Evolutionary conservation across 2,797 vertebrate species (phyloP), one percentile per base, ranked within the genome.

Genomic region (Ctenosaura bakeri): DNA sequence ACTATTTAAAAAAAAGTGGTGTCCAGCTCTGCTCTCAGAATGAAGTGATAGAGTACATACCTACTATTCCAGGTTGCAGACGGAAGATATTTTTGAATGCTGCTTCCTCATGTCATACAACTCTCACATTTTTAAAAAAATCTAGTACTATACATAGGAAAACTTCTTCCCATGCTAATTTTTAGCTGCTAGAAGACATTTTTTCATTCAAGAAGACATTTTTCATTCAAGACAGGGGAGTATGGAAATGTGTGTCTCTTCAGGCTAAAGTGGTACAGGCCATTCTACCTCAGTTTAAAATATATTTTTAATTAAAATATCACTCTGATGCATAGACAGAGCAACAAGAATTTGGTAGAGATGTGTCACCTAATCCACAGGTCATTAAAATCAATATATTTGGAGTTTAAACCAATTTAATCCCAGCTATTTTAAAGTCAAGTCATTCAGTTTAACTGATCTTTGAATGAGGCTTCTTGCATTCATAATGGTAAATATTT

Each of bases 401-500:
- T 71, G 64, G 10, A 16, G 6, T 81, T 24, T 81, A 62, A 35
- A 38, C 38, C 64, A 59, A 64, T 29, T 73, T 81, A 80, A 71
- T 86, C 42, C 52, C 35, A 79, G 56, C n/a, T 81, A 13, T 81
- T 18, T 86, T 86, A 62, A 86, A 59, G 35, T 29, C 24, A 78
- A 79, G 20, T 66, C 38, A 35, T 79, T 85, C 62, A 54, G 2
- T 24, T 78, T 52, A 78, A 78, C 73, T 20, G 56, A 18, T 3
- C 5, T 69, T 22, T 84, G 62, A 80, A 46, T 54, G 12, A 79
- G 64, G 16, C 62, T 79, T 83, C 64, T 62, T 85, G 3, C 22
- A 62, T 86, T 59, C 50, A 71, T 80, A 50, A 32, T 59, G 35
- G 74, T 89, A 89, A 89, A 85, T 85, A 69, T 79, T 90, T 89